These are phyloP conservation scores for Campoletis raptor DNA, from an alignment of 2,888 invertebrate species.

Conservation along the genomic window DNA sequence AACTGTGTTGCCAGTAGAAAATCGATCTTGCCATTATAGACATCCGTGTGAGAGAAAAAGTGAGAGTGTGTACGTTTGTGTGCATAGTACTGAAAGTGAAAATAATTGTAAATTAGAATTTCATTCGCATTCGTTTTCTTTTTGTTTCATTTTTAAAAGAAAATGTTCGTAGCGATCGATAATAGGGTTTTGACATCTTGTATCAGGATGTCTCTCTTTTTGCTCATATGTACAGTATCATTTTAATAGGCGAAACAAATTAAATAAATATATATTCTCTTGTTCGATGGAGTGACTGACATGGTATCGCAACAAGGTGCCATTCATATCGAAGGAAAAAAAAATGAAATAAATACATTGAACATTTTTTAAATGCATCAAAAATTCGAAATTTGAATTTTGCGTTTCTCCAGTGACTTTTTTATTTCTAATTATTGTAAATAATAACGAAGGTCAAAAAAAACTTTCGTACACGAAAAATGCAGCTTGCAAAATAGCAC, in stretches of 20 bases:
- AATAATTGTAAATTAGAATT: slow-evolving; percentile 50
- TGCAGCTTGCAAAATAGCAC: slow-evolving; percentile 44
- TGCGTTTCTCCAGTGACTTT: not conserved
- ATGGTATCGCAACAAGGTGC: slow-evolving; percentile 52
- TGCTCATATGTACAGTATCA: slow-evolving; percentile 76
- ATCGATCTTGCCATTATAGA: slow-evolving; percentile 67
- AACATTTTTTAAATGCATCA: not conserved
- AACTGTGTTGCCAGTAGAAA: slow-evolving; percentile 29
- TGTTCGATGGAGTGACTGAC: slow-evolving; percentile 44
- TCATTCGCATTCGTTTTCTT: slow-evolving; percentile 22
- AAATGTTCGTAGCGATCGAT: slow-evolving; percentile 62
- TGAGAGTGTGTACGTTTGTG: slow-evolving; percentile 21
- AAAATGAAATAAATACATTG: not conserved
- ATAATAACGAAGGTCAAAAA: slow-evolving; percentile 19
- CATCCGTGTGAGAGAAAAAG: slow-evolving; percentile 30
- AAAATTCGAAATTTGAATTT: not conserved
- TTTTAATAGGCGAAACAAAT: slow-evolving; percentile 68
- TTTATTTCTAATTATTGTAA: slow-evolving; percentile 36
- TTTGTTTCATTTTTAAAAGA: slow-evolving; percentile 49
- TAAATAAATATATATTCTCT: slow-evolving; percentile 63
- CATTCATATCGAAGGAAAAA: slow-evolving; percentile 55
- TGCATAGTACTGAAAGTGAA: slow-evolving; percentile 44
- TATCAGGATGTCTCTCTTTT: slow-evolving; percentile 78
- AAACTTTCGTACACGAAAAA: slow-evolving; percentile 23
- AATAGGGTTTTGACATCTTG: slow-evolving; percentile 76